These are phyloP conservation scores for Scaptomyza graminum DNA, from an alignment of 1,140 invertebrate genomes.

Conservation along the genomic window DNA sequence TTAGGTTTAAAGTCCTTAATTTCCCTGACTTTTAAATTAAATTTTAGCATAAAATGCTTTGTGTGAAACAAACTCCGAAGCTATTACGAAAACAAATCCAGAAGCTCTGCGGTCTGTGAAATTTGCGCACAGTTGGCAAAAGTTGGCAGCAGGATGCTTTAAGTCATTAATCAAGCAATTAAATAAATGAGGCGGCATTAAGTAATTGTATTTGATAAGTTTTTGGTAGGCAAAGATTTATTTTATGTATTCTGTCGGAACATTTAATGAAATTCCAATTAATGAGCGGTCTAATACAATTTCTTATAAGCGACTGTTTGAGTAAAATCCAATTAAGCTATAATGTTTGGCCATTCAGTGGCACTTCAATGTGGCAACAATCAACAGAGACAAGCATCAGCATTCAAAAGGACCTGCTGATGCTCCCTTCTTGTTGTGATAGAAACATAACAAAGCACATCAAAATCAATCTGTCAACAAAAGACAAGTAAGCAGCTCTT, in stretches of 20 bases:
- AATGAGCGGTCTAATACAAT: slow-evolving; percentile 11
- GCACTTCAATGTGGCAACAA: slow-evolving; percentile 41
- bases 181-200: slow-evolving; percentile 60
- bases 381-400: slow-evolving; percentile 32
- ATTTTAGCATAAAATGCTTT: not conserved
- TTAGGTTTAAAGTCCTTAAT: too few relatives aligned
- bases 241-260: too few relatives aligned
- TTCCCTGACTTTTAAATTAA: too few relatives aligned
- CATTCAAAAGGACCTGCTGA: not conserved
- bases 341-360: slow-evolving; percentile 63
- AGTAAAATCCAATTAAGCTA: slow-evolving; percentile 72
- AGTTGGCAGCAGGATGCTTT: slow-evolving; percentile 18
- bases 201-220: not conserved
- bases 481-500: slow-evolving; percentile 34
- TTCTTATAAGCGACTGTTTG: too few relatives aligned
- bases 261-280: too few relatives aligned
- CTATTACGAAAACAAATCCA: not conserved
- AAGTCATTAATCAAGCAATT: slow-evolving; percentile 62
- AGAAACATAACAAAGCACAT: slow-evolving; percentile 75
- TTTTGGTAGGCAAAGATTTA: not conserved
- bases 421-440: slow-evolving; percentile 17
- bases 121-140: slow-evolving; percentile 1
- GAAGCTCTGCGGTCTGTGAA: not conserved
- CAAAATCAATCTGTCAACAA: slow-evolving; percentile 81
- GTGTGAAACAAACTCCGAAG: not conserved